phyloP scores from a whole-genome alignment of 2,113 vertebrate genomes.

The human region GRCh38 chr12:10300001-10300500 shows the following conservation, averaged over 20 bases:
- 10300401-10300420: background rate
- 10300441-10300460: background rate
- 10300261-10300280: background rate
- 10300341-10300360: background rate
- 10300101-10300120: background rate
- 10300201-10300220: background rate
- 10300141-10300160: background rate
- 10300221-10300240: background rate
- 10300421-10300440: background rate
- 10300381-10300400: background rate
- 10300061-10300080: background rate
- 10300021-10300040: background rate
- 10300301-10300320: background rate
- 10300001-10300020: background rate
- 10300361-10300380: background rate
- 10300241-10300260: background rate
- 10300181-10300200: background rate
- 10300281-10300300: background rate
- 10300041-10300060: background rate
- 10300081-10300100: background rate
- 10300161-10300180: background rate
- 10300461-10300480: background rate
- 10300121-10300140: background rate
- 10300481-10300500: background rate
- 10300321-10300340: background rate